Conservation (phyloP, 1,140 invertebrate genomes). For the Amyelois transitella region DNA sequence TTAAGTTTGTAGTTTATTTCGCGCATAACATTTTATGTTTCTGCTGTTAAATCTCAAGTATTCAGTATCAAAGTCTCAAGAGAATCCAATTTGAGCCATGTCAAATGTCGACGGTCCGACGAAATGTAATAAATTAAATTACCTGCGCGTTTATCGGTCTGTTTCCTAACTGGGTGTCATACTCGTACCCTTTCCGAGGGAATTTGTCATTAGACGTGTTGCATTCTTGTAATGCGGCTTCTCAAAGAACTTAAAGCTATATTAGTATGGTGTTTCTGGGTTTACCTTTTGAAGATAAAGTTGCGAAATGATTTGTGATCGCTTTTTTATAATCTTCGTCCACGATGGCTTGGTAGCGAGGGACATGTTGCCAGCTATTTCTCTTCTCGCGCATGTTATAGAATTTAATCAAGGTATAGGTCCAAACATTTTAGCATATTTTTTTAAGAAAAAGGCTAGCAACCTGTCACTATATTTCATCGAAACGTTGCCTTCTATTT, state of each 20-base stretch:
- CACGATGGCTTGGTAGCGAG: too few relatives aligned
- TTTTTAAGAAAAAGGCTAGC: too few relatives aligned
- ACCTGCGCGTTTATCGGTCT: neutral
- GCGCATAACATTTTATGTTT: neutral
- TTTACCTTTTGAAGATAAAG: neutral
- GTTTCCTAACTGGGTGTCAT: neutral
- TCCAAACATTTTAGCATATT: too few relatives aligned
- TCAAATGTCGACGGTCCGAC: neutral
- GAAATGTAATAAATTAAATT: neutral
- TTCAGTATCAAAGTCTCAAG: neutral
- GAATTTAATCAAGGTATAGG: too few relatives aligned
- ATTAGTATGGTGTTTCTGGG: neutral
- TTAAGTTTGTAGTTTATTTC: neutral
- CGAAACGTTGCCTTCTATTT: too few relatives aligned
- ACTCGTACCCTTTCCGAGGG: neutral
- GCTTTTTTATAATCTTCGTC: too few relatives aligned
- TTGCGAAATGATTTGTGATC: neutral
- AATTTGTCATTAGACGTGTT: neutral
- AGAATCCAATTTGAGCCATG: neutral
- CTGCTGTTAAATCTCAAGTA: neutral
- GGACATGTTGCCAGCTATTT: too few relatives aligned
- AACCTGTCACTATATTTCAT: too few relatives aligned
- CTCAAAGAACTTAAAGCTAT: neutral
- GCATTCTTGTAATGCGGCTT: neutral
- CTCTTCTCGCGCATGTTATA: too few relatives aligned